Conservation (phyloP, 37 sponge, comb jelly and placozoan species). For the Oopsacas minuta region DNA sequence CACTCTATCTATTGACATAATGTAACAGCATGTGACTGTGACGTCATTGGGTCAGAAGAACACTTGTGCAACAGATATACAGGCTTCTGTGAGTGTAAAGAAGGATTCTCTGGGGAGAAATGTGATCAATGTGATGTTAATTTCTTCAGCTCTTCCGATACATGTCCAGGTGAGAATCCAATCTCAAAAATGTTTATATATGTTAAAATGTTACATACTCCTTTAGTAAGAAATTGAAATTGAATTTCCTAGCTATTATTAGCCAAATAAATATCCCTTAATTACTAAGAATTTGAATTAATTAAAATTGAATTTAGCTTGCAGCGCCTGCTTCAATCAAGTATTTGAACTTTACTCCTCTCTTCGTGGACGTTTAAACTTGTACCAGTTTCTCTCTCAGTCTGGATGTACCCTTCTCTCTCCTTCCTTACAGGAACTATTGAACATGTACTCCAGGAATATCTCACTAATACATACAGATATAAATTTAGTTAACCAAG, state of each 20-base stretch:
- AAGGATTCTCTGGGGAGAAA: not conserved
- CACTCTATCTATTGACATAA: too few relatives aligned
- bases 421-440: not conserved
- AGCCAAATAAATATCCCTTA: too few relatives aligned
- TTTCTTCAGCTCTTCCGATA: not conserved
- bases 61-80: not conserved
- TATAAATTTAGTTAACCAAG: not conserved
- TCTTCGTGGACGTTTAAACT: not conserved
- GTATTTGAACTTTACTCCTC: not conserved
- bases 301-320: not conserved
- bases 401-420: not conserved
- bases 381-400: not conserved
- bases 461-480: not conserved
- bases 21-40: not conserved
- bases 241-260: too few relatives aligned
- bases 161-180: not conserved
- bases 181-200: too few relatives aligned
- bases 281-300: too few relatives aligned
- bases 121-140: not conserved
- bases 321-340: not conserved
- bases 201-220: too few relatives aligned
- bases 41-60: constrained; percentile 11
- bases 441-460: not conserved
- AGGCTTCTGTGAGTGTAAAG: not conserved
- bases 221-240: too few relatives aligned